Evolutionary conservation across 2,888 invertebrate species (phyloP), one percentile per base, ranked within the genome.

Genomic region (Oasisia sp.): DNA sequence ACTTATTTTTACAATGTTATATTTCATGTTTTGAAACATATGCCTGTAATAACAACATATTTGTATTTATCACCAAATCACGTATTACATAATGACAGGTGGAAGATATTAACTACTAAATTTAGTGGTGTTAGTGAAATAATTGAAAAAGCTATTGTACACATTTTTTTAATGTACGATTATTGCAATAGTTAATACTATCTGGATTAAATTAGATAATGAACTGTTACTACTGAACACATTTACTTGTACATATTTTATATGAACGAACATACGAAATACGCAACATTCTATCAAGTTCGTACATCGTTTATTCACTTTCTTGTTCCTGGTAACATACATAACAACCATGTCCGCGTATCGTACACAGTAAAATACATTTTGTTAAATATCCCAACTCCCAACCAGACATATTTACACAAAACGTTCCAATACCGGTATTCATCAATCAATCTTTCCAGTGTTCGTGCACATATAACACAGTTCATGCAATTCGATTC

Each of bases 401-500:
- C 27, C 3, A 74, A 19, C 74, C 74, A 74, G 74, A 74, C 74
- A 74, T 74, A 74, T 74, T 74, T 27, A 74, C 74, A 74, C n/a
- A 74, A 74, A 74, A 74, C 74, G 74, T 74, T 74, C 19, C n/a
- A 74, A 27, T 27, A 74, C 74, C 19, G n/a, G 74, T 74, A 74
- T 27, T 0, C 74, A n/a, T 74, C 74, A 74, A n/a, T 74, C 74
- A 74, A 74, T 74, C 27, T 74, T 9, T n/a, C 74, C 27, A 27
- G 74, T 14, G 11, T 27, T 14, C 27, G 27, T 27, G 74, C 74
- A 74, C 74, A 74, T 2, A 38, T 74, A 74, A 74, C 19, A 74
- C 74, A 74, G 14, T n/a, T 74, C 74, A 74, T 74, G 74, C 74
- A 74, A 74, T 74, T 27, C 74, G 74, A 74, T 74, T 74, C n/a